phyloP scores from a whole-genome alignment of 2,888 invertebrate genomes.

The Drosophila sordidapex region DNA sequence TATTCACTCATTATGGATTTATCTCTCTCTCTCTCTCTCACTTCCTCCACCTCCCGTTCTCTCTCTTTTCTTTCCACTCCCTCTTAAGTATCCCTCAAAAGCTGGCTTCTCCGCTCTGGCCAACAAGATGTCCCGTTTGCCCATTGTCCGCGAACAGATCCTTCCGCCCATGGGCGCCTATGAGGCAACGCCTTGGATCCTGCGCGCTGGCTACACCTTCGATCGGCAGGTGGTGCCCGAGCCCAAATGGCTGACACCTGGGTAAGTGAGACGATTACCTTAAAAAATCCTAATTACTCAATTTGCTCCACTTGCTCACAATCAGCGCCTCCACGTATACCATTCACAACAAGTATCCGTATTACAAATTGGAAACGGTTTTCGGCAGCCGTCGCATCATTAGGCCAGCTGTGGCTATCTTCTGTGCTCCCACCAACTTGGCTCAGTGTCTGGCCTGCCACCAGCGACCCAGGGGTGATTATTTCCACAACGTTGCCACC shows the following conservation, averaged over 20 bases:
- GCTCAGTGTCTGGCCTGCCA: constrained; percentile 77
- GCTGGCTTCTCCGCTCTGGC: constrained; percentile 80
- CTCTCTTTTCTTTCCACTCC: too few relatives aligned
- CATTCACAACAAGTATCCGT: constrained; percentile 51
- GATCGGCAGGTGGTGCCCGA: constrained; percentile 49
- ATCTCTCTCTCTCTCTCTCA: neutral
- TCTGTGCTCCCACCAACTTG: constrained; percentile 74
- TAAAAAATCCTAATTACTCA: neutral
- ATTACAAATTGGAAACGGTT: constrained; percentile 63
- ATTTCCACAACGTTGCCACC: constrained; percentile 86
- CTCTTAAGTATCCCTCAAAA: constrained; percentile 75
- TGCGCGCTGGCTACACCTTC: constrained; percentile 71
- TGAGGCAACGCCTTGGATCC: constrained; percentile 40
- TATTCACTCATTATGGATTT: neutral
- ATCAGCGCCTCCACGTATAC: constrained; percentile 73
- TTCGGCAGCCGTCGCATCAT: constrained; percentile 75
- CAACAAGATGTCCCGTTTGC: constrained; percentile 73
- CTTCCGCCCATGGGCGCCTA: constrained; percentile 80
- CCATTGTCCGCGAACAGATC: constrained; percentile 28
- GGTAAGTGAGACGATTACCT: constrained; percentile 33
- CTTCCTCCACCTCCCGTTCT: neutral
- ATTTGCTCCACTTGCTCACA: neutral
- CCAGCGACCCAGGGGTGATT: constrained; percentile 85
- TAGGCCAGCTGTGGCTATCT: constrained; percentile 76
- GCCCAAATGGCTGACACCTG: constrained; percentile 64